Conservation (phyloP, 1,140 invertebrate genomes). For the Halesus radiatus region DNA sequence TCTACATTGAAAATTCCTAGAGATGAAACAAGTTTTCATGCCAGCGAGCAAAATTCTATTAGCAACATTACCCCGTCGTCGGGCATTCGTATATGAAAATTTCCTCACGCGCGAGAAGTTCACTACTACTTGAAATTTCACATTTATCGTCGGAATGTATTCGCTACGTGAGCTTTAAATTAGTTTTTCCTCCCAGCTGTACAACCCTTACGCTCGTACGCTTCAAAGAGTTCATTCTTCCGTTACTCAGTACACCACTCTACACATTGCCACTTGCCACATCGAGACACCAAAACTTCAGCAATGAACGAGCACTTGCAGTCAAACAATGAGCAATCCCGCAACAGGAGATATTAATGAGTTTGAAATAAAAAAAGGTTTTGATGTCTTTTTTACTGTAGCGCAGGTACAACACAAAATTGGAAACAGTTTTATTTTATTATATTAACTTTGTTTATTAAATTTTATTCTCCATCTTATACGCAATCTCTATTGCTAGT, state of each 20-base stretch:
- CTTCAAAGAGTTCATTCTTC: conserved; percentile 13
- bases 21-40: conserved; percentile 5
- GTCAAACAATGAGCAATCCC: too few species aligned
- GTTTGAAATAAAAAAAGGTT: too few species aligned
- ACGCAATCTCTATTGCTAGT: too few species aligned
- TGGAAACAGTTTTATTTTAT: too few species aligned
- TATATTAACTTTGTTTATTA: too few species aligned
- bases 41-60: neutral
- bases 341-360: too few species aligned
- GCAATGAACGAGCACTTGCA: too few species aligned
- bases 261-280: too few species aligned
- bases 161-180: conserved; percentile 10
- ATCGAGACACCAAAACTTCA: too few species aligned
- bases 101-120: conserved; percentile 8
- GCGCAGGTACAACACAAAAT: too few species aligned
- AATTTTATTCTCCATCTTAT: too few species aligned
- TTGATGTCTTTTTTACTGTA: too few species aligned
- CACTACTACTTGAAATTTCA: neutral
- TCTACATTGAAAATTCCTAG: neutral
- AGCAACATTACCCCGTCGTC: neutral
- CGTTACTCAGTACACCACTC: neutral
- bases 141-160: conserved; percentile 10
- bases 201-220: neutral
- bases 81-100: conserved; percentile 9
- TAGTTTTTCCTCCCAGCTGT: conserved; percentile 1